These are phyloP conservation scores for Chaetophractus vellerosus DNA, from an alignment of 2,797 vertebrate genomes.

Conservation along the genomic window DNA sequence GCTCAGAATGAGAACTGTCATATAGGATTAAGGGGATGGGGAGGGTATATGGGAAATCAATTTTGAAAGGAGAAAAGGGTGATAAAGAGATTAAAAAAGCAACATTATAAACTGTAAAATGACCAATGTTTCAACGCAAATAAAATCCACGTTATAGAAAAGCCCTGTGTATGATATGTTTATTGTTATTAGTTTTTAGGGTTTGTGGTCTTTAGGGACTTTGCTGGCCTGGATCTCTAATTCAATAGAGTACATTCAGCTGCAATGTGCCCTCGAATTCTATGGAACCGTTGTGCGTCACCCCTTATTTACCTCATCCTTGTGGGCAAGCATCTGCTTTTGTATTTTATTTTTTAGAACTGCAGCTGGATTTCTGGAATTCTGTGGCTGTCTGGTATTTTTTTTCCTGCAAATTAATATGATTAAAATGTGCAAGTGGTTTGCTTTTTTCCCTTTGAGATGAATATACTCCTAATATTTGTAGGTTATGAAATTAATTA, in stretches of 20 bases:
- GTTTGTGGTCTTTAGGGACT: constrained; percentile 45
- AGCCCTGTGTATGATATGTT: background rate
- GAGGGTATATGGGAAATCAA: constrained; percentile 40
- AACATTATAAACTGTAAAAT: constrained; percentile 70
- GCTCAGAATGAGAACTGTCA: constrained; percentile 44
- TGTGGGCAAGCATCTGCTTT: constrained; percentile 88
- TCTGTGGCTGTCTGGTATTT: constrained; percentile 86
- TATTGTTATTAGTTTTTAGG: constrained; percentile 78
- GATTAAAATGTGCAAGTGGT: constrained; percentile 73
- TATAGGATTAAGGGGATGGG: constrained; percentile 57
- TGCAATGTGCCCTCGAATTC: constrained; percentile 68
- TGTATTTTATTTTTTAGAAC: constrained; percentile 87
- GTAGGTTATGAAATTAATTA: constrained; percentile 48
- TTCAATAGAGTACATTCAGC: constrained; percentile 72
- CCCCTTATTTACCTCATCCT: constrained; percentile 87
- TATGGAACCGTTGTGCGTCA: constrained; percentile 75
- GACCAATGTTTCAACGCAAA: constrained; percentile 60
- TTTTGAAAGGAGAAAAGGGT: constrained; percentile 73
- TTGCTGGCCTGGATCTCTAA: constrained; percentile 63
- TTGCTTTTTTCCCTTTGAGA: constrained; percentile 71
- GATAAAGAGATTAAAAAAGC: constrained; percentile 61
- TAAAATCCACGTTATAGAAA: constrained; percentile 73
- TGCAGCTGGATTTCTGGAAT: constrained; percentile 90
- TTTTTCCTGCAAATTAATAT: constrained; percentile 83
- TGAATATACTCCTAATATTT: constrained; percentile 40